Percentiles rank a stretch among this genome's conserved stretches.
Conservation (phyloP, 2,797 vertebrate species). For the Gymnodraco acuticeps region DNA sequence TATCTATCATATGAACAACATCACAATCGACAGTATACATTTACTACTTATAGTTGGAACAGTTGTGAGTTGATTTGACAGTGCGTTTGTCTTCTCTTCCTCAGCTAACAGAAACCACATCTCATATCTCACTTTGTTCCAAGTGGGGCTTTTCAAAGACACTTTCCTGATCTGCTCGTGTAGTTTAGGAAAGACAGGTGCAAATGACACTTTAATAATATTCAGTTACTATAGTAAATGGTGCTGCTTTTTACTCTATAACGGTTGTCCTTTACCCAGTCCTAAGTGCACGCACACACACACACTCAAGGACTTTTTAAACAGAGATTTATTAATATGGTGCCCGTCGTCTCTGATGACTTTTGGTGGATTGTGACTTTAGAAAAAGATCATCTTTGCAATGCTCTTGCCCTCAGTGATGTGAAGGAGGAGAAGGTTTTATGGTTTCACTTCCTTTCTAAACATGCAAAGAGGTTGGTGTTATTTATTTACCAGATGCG, state of each 20-base stretch:
- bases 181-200: constrained; percentile 85
- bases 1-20: constrained; percentile 61
- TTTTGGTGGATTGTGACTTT: constrained; percentile 77
- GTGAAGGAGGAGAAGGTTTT: constrained; percentile 63
- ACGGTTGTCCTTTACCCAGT: constrained; percentile 84
- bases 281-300: constrained; percentile 80
- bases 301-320: constrained; percentile 84
- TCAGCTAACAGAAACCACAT: constrained; percentile 50
- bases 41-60: constrained; percentile 65
- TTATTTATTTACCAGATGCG: constrained; percentile 32
- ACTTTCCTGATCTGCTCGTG: constrained; percentile 77
- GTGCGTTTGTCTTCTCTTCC: constrained; percentile 59
- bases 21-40: constrained; percentile 66
- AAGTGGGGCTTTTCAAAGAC: constrained; percentile 56
- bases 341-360: constrained; percentile 79
- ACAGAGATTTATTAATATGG: constrained; percentile 82
- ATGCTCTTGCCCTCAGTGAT: constrained; percentile 66
- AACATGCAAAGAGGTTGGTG: constrained; percentile 45
- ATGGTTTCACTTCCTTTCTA: constrained; percentile 33
- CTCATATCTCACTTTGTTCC: constrained; percentile 57
- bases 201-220: constrained; percentile 88
- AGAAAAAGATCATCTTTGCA: constrained; percentile 79
- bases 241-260: constrained; percentile 90
- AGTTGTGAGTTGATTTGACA: constrained; percentile 64
- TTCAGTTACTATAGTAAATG: constrained; percentile 87